Percentiles rank a stretch among this genome's conserved stretches.
Evolutionary conservation across 2,888 invertebrate species (phyloP).

Genomic region (Callosobruchus maculatus): DNA sequence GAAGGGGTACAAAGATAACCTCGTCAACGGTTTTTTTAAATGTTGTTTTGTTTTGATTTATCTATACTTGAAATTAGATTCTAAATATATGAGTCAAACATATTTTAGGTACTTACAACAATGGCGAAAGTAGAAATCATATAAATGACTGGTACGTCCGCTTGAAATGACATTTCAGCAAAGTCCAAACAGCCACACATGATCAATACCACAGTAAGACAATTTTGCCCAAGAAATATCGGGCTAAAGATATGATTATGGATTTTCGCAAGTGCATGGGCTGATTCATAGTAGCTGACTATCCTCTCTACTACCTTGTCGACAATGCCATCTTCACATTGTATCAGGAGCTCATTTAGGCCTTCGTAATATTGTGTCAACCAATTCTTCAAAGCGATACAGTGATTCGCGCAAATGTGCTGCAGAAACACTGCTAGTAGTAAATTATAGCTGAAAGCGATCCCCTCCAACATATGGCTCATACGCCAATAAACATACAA

Average conservation of each 20-base stretch:
- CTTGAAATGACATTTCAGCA: no score
- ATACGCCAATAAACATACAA: no score
- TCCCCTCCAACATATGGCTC: background rate
- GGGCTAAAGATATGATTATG: background rate
- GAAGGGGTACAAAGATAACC: no score
- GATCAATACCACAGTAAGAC: background rate
- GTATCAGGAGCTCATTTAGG: background rate
- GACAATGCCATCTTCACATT: background rate
- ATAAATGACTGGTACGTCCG: no score
- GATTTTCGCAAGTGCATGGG: background rate
- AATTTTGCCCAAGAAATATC: background rate
- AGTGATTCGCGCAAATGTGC: background rate
- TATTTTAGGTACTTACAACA: background rate
- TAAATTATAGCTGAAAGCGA: background rate
- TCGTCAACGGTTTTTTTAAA: no score
- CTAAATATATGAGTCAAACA: no score
- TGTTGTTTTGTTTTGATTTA: no score
- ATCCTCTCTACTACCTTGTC: background rate
- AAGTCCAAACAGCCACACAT: background rate
- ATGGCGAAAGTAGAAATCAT: background rate
- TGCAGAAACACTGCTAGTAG: background rate
- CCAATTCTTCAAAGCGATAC: background rate
- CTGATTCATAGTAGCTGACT: background rate
- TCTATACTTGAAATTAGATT: no score
- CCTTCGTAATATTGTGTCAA: background rate